Percentiles rank a stretch among this genome's conserved stretches.
Evolutionary conservation across 2,888 invertebrate genomes (phyloP).

Genomic region (Carterocephalus palaemon): DNA sequence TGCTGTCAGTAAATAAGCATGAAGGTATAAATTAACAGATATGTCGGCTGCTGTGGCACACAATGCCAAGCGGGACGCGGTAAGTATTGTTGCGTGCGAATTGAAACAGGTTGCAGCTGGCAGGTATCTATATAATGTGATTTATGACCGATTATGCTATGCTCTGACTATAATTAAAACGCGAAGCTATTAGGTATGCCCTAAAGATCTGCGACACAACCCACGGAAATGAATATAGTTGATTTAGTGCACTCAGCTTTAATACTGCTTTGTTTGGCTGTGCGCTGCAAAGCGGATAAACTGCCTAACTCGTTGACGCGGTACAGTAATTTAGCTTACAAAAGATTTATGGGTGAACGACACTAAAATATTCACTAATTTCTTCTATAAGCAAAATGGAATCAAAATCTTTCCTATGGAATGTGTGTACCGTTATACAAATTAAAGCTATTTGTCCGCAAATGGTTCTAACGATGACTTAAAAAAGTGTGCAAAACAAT

Average conservation of each 20-base stretch:
- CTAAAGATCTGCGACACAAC: slow-evolving; percentile 65
- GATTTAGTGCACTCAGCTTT: slow-evolving; percentile 56
- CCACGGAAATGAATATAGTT: slow-evolving; percentile 53
- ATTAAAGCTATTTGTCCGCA: slow-evolving; percentile 45
- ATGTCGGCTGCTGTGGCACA: slow-evolving; percentile 54
- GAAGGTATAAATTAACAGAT: slow-evolving; percentile 73
- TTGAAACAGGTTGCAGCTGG: slow-evolving; percentile 76
- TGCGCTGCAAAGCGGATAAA: slow-evolving; percentile 38
- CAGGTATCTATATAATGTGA: slow-evolving; percentile 73
- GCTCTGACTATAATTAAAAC: slow-evolving; percentile 72
- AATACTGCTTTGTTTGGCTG: slow-evolving; percentile 44
- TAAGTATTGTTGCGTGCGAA: slow-evolving; percentile 65
- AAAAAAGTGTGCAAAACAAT: slow-evolving; percentile 47
- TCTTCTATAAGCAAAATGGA: slow-evolving; percentile 27
- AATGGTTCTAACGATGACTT: slow-evolving; percentile 50
- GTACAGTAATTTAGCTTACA: slow-evolving; percentile 33
- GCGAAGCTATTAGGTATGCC: slow-evolving; percentile 62
- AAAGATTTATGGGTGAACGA: slow-evolving; percentile 33
- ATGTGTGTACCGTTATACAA: slow-evolving; percentile 54
- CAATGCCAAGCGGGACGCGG: slow-evolving; percentile 51
- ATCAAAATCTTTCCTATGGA: slow-evolving; percentile 34
- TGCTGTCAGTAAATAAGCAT: slow-evolving; percentile 65
- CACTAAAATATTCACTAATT: slow-evolving; percentile 31
- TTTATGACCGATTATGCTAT: slow-evolving; percentile 74
- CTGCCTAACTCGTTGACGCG: slow-evolving; percentile 33